Base-by-base conservation (phyloP, 2,797 vertebrate genomes). In the Poecilia picta region DNA sequence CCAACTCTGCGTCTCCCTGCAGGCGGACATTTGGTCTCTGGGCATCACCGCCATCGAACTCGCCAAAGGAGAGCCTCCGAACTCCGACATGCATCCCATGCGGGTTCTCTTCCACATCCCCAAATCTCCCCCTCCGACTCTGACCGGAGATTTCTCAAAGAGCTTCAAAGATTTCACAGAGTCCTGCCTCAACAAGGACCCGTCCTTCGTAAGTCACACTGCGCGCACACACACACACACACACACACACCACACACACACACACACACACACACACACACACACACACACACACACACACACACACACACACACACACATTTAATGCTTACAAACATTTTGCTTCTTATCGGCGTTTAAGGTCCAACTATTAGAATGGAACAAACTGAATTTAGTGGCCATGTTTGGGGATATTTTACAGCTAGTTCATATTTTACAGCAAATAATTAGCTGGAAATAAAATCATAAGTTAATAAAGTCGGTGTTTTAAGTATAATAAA, bases 21-120 rank as follows among this genome's bases (percentile, higher is more conserved):
- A 99, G 98, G 98, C 97, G 0, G 98, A 99, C 85, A 98, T 99
- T 80, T 98, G 98, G 98, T 99, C 98, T 0, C 90, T 99, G 88
- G 98, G 98, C 81, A 98, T 99, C 90, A 99, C 98, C 0, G 97
- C 98, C 12, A 99, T 99, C 84, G 98, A 99, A 81, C 95, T 99
- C 13, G 97, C 98, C 1, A 98, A 97, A 81, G 97, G 97, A 1
- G 97, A 99, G 53, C 98, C 98, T 0, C 98, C 98, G 0, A 97
- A 98, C 89, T 98, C 97, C 0, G 97, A 98, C 87, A 93, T 98
- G 79, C 98, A 99, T 78, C 98, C 98, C 2, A 98, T 99, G 98
- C 95, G 97, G 81, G 98, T 98, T 10, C 94, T 99, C 49, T 98
- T 99, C 94, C 97, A 98, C 90, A 99, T 98, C 84, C 97, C 98